Conservation (phyloP, 2,113 vertebrate species). For the Poecile atricapillus region DNA sequence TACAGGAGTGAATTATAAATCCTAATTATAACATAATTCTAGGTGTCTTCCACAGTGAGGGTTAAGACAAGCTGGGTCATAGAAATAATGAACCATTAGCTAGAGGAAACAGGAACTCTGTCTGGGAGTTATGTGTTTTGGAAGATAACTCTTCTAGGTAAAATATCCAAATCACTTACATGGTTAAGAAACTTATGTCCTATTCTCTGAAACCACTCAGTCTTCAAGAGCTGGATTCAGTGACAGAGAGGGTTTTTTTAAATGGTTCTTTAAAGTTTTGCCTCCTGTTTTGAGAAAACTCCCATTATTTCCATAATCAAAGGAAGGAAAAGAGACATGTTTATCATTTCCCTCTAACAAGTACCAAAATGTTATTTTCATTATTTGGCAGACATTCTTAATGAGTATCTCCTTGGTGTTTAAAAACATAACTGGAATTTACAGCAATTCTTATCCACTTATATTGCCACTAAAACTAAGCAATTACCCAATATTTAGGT, state of each 20-base stretch:
- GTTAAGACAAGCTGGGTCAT: background rate
- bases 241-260: fast-evolving
- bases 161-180: background rate
- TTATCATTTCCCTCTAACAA: background rate
- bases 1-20: background rate
- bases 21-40: background rate
- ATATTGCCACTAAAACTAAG: background rate
- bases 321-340: background rate
- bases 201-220: background rate
- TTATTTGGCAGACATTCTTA: background rate
- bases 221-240: background rate
- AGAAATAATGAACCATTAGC: background rate
- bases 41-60: background rate
- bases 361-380: background rate
- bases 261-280: background rate
- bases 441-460: background rate
- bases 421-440: background rate
- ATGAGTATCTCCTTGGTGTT: background rate
- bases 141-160: background rate
- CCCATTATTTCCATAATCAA: background rate
- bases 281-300: background rate
- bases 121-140: background rate
- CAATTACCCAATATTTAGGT: background rate
- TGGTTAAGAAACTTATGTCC: background rate
- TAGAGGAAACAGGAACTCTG: background rate